phyloP scores from a whole-genome alignment of 2,113 vertebrate species.

The rat (Rattus norvegicus) region GRCr8 NC_086024.1:13717001-13717500 shows the following conservation, averaged over 20 bases:
- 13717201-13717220: constrained; percentile 83
- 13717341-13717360: constrained; percentile 84
- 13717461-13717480: constrained; percentile 65
- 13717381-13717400: constrained; percentile 65
- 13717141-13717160: constrained; percentile 84
- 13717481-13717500: constrained; percentile 61
- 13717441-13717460: constrained; percentile 58
- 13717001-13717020: constrained; percentile 88
- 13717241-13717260: constrained; percentile 21
- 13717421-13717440: constrained; percentile 74
- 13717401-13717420: constrained; percentile 65
- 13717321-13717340: constrained; percentile 86
- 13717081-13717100: constrained; percentile 87
- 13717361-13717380: constrained; percentile 84
- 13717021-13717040: constrained; percentile 89
- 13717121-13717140: constrained; percentile 87
- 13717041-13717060: constrained; percentile 83
- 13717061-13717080: constrained; percentile 88
- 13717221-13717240: constrained; percentile 76
- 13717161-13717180: constrained; percentile 81
- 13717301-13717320: constrained; percentile 72
- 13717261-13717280: constrained; percentile 77
- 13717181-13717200: constrained; percentile 71
- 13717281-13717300: constrained; percentile 78
- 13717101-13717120: constrained; percentile 89